These are phyloP conservation scores for Lindbergichthys nudifrons DNA, from an alignment of 2,797 vertebrate species.

Conservation along the genomic window DNA sequence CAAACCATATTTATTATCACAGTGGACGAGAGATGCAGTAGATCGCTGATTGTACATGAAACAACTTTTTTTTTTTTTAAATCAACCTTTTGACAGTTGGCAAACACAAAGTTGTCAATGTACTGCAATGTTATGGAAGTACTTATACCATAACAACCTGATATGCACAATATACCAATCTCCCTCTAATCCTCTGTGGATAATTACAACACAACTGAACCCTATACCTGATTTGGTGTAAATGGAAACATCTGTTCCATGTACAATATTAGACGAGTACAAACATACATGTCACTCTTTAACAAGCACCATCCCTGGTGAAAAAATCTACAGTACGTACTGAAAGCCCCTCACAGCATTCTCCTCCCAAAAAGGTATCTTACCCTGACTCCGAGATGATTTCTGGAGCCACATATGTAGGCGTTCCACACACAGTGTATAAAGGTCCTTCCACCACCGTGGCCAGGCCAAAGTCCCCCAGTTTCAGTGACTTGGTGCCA, in stretches of 20 bases:
- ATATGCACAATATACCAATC: neutral
- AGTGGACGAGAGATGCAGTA: too few relatives aligned
- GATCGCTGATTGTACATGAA: neutral
- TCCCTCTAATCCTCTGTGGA: neutral
- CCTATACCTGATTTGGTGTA: too few relatives aligned
- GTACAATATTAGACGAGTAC: neutral
- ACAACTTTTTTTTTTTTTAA: too few relatives aligned
- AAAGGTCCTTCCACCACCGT: conserved; percentile 95
- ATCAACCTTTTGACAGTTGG: neutral
- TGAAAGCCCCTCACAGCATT: neutral
- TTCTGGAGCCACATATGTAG: conserved; percentile 97
- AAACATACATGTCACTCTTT: neutral
- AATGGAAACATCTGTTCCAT: neutral
- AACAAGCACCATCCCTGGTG: neutral
- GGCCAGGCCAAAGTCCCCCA: conserved; percentile 97
- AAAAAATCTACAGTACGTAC: neutral
- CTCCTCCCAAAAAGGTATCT: conserved; percentile 41
- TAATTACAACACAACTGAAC: neutral
- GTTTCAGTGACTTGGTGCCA: conserved; percentile 94
- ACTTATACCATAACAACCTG: neutral
- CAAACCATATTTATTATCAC: too few relatives aligned
- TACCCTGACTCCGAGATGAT: conserved; percentile 97
- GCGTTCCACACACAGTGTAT: conserved; percentile 96
- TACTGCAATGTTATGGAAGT: neutral
- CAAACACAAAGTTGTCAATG: conserved; percentile 5